phyloP scores from a whole-genome alignment of 2,888 invertebrate genomes.

The Onchidella celtica region DNA sequence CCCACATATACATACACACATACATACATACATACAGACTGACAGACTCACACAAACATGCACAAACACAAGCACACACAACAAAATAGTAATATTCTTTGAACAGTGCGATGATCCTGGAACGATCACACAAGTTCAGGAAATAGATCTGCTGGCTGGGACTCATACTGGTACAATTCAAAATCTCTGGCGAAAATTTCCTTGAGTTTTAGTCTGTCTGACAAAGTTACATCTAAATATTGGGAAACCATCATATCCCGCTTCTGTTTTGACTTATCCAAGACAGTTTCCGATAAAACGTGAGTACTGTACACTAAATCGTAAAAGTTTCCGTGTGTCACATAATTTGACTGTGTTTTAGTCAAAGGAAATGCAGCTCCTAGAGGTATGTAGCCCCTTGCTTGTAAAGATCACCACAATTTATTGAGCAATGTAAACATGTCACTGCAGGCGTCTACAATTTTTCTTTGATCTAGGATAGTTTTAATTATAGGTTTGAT shows the following conservation, averaged over 20 bases:
- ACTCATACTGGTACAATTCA: not conserved
- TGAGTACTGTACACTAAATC: constrained; percentile 55
- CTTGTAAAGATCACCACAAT: constrained; percentile 63
- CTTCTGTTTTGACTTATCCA: constrained; percentile 52
- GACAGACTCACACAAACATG: no score
- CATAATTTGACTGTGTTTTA: constrained; percentile 39
- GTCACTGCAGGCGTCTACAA: constrained; percentile 58
- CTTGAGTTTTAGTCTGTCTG: not conserved
- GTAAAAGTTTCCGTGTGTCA: constrained; percentile 54
- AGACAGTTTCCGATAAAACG: constrained; percentile 54
- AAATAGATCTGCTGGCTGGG: constrained; percentile 1
- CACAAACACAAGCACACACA: no score
- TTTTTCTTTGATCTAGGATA: not conserved
- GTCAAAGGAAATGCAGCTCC: constrained; percentile 58
- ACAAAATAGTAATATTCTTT: no score
- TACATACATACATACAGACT: no score
- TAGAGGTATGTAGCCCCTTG: constrained; percentile 62
- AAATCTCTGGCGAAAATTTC: not conserved
- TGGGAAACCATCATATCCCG: constrained; percentile 59
- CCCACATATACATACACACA: no score
- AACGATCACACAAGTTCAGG: not conserved
- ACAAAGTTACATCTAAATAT: constrained; percentile 52
- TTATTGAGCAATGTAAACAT: constrained; percentile 57
- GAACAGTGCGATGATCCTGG: no score
- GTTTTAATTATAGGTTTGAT: not conserved